Evolutionary conservation across 2,888 invertebrate species (phyloP).

Genomic region (Chydorus sphaericus): DNA sequence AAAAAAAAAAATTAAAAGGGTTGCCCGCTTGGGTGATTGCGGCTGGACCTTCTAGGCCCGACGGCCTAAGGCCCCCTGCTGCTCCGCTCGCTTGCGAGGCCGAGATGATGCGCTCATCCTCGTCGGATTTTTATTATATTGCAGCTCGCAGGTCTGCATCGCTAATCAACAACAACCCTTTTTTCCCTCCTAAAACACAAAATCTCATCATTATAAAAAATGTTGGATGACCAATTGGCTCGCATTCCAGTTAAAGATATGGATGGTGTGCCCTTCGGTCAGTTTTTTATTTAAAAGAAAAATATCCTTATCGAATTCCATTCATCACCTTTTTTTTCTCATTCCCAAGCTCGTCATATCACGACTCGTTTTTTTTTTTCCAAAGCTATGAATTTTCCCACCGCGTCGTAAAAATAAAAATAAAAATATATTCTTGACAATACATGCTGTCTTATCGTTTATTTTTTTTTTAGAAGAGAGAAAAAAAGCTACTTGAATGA

Average conservation of each 20-base stretch:
- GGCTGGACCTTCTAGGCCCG: neutral
- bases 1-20: neutral
- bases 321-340: neutral
- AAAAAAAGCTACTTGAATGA: neutral
- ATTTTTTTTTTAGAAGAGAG: too few relatives aligned
- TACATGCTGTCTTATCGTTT: too few relatives aligned
- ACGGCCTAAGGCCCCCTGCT: neutral
- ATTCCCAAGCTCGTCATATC: neutral
- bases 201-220: conserved; percentile 1
- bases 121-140: too few relatives aligned
- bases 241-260: neutral
- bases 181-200: neutral
- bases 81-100: neutral
- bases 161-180: conserved; percentile 2
- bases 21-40: neutral
- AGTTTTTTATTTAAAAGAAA: too few relatives aligned
- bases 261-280: too few relatives aligned
- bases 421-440: too few relatives aligned
- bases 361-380: neutral
- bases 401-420: neutral
- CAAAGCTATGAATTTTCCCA: neutral
- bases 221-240: conserved; percentile 5
- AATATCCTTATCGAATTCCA: conserved; percentile 2
- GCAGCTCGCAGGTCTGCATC: neutral
- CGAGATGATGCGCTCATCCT: neutral